These are phyloP conservation scores for Ischnura elegans DNA, from an alignment of 2,888 invertebrate species.

Conservation along the genomic window DNA sequence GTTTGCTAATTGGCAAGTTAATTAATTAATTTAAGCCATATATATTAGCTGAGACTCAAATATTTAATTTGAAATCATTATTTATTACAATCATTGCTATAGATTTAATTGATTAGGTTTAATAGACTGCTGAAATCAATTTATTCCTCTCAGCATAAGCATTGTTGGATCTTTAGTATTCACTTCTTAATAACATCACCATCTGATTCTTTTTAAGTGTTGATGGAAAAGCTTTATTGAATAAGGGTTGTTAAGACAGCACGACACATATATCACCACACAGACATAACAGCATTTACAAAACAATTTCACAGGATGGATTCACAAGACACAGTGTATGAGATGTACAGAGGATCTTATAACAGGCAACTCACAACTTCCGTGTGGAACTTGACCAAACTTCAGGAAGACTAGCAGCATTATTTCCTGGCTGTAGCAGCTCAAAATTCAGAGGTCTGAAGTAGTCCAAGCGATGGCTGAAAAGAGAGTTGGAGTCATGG, in stretches of 20 bases:
- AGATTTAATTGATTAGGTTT: no score
- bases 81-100: no score
- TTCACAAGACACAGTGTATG: neutral
- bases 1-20: no score
- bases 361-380: conserved; percentile 26
- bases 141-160: no score
- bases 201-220: no score
- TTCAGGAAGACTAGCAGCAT: conserved; percentile 10
- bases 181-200: no score
- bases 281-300: neutral
- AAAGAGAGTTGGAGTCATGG: neutral
- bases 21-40: no score
- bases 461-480: conserved; percentile 66
- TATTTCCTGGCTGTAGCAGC: conserved; percentile 38
- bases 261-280: neutral
- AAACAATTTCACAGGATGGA: neutral
- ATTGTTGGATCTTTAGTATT: no score
- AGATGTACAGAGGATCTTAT: neutral
- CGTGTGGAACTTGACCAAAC: neutral
- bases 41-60: no score
- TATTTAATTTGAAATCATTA: no score
- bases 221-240: no score
- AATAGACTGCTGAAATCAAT: no score
- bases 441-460: conserved; percentile 61
- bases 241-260: neutral